A percentile compares a stretch with the other conserved stretches of the same genome.
These are phyloP conservation scores for Drosophila demipolita DNA, from an alignment of 2,888 invertebrate species.

Conservation along the genomic window DNA sequence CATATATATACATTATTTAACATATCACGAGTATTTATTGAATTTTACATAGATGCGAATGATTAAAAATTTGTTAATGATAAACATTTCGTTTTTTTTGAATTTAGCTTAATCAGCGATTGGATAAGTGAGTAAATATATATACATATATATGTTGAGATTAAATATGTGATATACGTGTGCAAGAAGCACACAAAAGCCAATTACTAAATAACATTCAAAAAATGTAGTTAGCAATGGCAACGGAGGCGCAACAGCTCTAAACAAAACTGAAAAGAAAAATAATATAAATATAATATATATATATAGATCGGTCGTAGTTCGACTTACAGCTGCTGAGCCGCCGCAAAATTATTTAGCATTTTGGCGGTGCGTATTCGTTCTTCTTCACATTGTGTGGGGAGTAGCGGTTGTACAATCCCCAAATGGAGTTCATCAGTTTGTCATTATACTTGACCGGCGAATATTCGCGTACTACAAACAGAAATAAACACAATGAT, in stretches of 20 bases:
- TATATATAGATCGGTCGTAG: neutral
- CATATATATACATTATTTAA: constrained; percentile 35
- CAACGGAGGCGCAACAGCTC: constrained; percentile 42
- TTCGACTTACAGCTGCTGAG: constrained; percentile 43
- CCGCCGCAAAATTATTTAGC: constrained; percentile 33
- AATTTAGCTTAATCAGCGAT: constrained; percentile 15
- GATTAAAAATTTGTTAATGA: constrained; percentile 43
- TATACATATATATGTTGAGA: constrained; percentile 27
- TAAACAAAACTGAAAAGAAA: constrained; percentile 18
- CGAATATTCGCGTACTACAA: constrained; percentile 87
- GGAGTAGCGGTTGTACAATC: constrained; percentile 94
- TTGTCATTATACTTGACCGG: constrained; percentile 93
- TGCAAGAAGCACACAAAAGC: constrained; percentile 31
- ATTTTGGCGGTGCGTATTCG: constrained; percentile 69
- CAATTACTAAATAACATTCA: constrained; percentile 24
- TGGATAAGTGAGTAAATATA: constrained; percentile 26
- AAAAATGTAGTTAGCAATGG: constrained; percentile 22
- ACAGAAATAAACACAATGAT: constrained; percentile 68
- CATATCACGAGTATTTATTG: constrained; percentile 73
- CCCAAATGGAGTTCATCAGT: constrained; percentile 96
- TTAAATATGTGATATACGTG: constrained; percentile 26
- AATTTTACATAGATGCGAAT: constrained; percentile 71
- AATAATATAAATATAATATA: neutral
- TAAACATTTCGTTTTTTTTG: constrained; percentile 16
- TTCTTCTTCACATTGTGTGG: constrained; percentile 94